A percentile compares a stretch with the other conserved stretches of the same genome.
Evolutionary conservation across 2,113 vertebrate species (phyloP).

Genomic region (Hystrix brachyura): DNA sequence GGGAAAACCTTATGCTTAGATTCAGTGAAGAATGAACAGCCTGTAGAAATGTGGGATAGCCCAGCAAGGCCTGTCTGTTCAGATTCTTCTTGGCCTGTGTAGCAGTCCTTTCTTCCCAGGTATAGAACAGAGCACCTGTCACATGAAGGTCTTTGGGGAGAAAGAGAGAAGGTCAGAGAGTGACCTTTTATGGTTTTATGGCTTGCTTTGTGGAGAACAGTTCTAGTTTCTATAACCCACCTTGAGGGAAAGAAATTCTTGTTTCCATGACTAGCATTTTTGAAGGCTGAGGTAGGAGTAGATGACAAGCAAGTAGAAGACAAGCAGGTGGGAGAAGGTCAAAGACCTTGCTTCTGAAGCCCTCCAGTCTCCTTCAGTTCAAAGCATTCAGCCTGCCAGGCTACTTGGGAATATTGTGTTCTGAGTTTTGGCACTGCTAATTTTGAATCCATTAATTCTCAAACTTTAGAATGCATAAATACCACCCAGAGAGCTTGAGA

Average conservation of each 20-base stretch:
- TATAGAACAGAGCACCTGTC: not conserved
- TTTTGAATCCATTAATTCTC: not conserved
- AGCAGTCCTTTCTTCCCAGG: not conserved
- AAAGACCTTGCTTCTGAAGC: not conserved
- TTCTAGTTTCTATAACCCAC: not conserved
- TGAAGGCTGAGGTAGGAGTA: too few species aligned
- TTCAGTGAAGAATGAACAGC: not conserved
- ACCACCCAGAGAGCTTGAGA: not conserved
- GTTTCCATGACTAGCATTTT: not conserved
- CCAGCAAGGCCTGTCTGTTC: not conserved
- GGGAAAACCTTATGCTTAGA: not conserved
- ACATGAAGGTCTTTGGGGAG: not conserved
- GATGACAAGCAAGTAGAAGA: not conserved
- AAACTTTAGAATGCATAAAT: not conserved
- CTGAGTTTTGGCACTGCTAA: not conserved
- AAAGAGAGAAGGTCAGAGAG: not conserved
- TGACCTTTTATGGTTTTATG: not conserved
- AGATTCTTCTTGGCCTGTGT: not conserved
- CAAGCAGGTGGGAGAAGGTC: not conserved
- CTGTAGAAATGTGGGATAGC: not conserved
- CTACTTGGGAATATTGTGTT: not conserved
- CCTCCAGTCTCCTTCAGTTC: not conserved
- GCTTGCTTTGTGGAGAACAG: not conserved
- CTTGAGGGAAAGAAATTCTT: not conserved
- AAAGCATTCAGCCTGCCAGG: not conserved